Evolutionary conservation across 2,797 vertebrate species (phyloP), one percentile per base, ranked within the genome.

Genomic region (Xyrichtys novacula): DNA sequence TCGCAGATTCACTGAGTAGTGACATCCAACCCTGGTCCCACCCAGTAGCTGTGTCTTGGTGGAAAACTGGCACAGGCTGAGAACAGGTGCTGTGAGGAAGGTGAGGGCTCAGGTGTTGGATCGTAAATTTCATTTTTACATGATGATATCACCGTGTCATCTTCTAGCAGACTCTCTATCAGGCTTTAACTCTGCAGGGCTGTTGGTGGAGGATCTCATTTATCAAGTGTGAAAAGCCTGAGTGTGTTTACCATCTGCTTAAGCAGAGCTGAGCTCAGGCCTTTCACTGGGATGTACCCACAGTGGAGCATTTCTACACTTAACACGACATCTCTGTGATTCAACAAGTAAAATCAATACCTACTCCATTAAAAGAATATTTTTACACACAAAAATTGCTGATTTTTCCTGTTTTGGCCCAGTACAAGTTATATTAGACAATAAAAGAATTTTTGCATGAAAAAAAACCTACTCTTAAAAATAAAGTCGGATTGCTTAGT

Each of bases 161-260:
- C 55, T 62, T 71, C 61, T 40, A 44, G 79, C 61, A 65, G 76
- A 77, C 80, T 81, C 76, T 84, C 86, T 79, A 87, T 90, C 81
- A 74, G 79, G 69, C 69, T 2, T 39, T 15, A 39, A 39, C 15
- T 5, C 16, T 16, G 31, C 4, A 8, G 31, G 10, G 8, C 5
- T 32, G 7, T 32, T 38, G 6, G 15, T 15, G 16, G 15, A 16
- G 11, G 31, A 32, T 6, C 1, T 32, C n/a, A n/a, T n/a, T n/a
- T n/a, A n/a, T 8, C 2, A 34, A 14, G 32, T 34, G 10, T 34
- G 32, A 34, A 14, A 34, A 12, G 32, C 1, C 32, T 11, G 14
- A 34, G 6, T 75, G 64, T n/a, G 81, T 83, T 84, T 44, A 88
- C 84, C 71, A 74, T 46, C 44, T 43, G 39, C 31, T 71, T 31